Evolutionary conservation across 2,797 vertebrate species (phyloP), one percentile per base, ranked within the genome.

Genomic region (Spinibarbus caldwelli): DNA sequence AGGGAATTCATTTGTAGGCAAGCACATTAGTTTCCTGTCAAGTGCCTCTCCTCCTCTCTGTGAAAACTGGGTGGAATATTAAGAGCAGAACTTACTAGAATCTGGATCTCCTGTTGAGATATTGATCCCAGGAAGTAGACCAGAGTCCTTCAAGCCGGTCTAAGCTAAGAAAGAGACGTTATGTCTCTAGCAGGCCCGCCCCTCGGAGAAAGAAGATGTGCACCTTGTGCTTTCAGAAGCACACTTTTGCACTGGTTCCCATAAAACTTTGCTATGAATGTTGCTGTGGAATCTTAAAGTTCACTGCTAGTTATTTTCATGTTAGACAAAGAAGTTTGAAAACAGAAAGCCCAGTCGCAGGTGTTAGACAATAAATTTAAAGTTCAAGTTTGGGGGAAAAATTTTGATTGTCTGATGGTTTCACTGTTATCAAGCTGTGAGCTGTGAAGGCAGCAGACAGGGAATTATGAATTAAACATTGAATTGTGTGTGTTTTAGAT

Each of bases 21-120:
- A 87, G 78, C 64, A 68, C 83, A 85, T 84, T 87, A 80, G 43
- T 83, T 85, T 87, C 79, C 88, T 83, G 85, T 87, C 86, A 85
- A 72, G 43, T 10, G 41, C 68, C 81, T 87, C 68, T 83, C 52
- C 70, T 83, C 62, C 77, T 68, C 76, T 62, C 31, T 47, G 47
- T 38, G 71, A 83, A 81, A 78, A 85, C 43, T 34, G 66, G 68
- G 45, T 85, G 52, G 78, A 86, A 86, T 86, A 86, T 83, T 83
- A 83, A 86, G 81, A 78, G 82, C 49, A 84, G 73, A 82, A 80
- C 62, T 59, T 85, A 34, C 72, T 79, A 73, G 57, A 89, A 87
- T 87, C 85, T 57, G 73, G 83, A 59, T 78, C 73, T 85, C 67
- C 75, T 12, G 38, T 66, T 47, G 71, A 19, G 38, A 66, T 82